Conservation (phyloP, 2,888 invertebrate species). For the Escarpia spicata region DNA sequence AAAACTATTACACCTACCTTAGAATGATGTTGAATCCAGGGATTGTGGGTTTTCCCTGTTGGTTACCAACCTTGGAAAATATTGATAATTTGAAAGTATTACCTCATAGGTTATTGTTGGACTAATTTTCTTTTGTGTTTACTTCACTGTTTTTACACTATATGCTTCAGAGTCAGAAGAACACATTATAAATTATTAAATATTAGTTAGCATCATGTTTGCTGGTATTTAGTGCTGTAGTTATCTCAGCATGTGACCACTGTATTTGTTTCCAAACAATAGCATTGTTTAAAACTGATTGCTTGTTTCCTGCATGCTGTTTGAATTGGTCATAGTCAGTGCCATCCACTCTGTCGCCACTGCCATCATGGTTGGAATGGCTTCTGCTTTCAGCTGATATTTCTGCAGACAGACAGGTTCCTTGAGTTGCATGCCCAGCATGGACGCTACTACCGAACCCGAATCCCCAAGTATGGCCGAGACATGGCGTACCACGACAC, state of each 20-base stretch:
- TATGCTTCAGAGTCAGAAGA: neutral
- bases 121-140: neutral
- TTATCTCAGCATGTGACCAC: neutral
- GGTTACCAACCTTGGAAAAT: neutral
- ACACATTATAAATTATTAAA: neutral
- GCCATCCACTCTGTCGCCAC: neutral
- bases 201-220: neutral
- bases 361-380: neutral
- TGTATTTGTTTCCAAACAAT: neutral
- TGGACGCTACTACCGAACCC: constrained; percentile 87
- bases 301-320: constrained; percentile 22
- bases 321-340: constrained; percentile 44
- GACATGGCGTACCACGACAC: constrained; percentile 91
- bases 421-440: constrained; percentile 95
- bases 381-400: constrained; percentile 77
- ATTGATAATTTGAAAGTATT: neutral
- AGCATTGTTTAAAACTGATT: neutral
- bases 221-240: neutral
- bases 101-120: neutral
- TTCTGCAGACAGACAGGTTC: constrained; percentile 89
- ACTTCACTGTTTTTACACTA: neutral
- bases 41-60: neutral
- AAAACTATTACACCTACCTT: neutral
- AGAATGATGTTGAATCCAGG: neutral
- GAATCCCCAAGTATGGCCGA: constrained; percentile 95